Evolutionary conservation across 2,888 invertebrate species (phyloP), one percentile per base, ranked within the genome.

Genomic region (Diaphora mendica): DNA sequence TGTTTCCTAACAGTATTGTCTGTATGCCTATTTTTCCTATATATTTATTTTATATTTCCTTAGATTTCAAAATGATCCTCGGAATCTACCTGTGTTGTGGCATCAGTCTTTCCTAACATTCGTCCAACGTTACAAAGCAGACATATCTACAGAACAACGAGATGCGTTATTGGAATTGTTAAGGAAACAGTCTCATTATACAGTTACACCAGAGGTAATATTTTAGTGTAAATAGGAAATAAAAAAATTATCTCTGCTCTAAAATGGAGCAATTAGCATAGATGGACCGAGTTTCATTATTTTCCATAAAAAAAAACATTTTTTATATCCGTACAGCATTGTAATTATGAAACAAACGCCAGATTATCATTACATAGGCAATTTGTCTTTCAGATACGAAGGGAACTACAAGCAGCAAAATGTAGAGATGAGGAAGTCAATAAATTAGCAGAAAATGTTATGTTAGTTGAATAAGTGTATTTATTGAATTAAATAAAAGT

Each of bases 41-140:
- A 15, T 59, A 9, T 59, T 59, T 51, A n/a, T 39, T 17, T 35
- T 51, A n/a, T 39, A 17, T 35, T 39, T 70, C 7, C 23, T 30
- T 87, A 98, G 99, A 88, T 99, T 99, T 92, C 97, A 98, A 90
- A 96, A 96, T 80, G 99, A 99, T 88, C 94, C 95, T 70, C 96
- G 99, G 73, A 97, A 97, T 83, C 95, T 99, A 88, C 99, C 99
- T 1, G 99, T 99, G 8, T 92, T 99, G 75, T 99, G 99, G 99
- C 99, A 99, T 93, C 99, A 99, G 92, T 97, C 98, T 64, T 95
- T 99, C 62, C 94, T 99, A 72, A 98, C 99, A 9, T 99, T 99
- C 96, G 98, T 98, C 1, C 99, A 99, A 93, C 96, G 99, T 69
- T 99, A 99, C 93, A 99, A 99, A 93, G 97, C 98, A 76, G 99